phyloP scores from a whole-genome alignment of 2,113 vertebrate genomes.

The Psephotus haematonotus region DNA sequence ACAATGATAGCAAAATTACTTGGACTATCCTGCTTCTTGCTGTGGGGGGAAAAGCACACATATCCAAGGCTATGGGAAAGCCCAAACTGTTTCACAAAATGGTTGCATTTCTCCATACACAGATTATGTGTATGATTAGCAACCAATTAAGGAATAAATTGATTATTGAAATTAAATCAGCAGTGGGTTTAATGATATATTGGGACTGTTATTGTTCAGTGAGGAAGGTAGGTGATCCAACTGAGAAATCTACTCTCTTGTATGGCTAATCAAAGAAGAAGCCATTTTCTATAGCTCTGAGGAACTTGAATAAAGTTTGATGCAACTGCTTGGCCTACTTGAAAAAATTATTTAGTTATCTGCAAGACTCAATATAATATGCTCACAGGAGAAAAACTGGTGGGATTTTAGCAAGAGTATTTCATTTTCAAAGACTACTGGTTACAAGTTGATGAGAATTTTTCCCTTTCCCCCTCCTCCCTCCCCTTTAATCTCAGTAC shows the following conservation, averaged over 20 bases:
- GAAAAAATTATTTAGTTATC: not conserved
- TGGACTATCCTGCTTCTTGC: not conserved
- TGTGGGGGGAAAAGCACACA: accelerated
- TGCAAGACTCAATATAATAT: not conserved
- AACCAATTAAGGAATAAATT: not conserved
- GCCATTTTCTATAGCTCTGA: not conserved
- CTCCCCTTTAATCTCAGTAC: not conserved
- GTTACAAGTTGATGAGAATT: not conserved
- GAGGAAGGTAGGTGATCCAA: not conserved
- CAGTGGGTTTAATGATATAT: not conserved
- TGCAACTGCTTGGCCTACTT: not conserved
- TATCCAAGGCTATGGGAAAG: not conserved
- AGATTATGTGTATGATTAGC: not conserved
- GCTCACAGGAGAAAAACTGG: not conserved
- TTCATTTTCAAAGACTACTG: not conserved
- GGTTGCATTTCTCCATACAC: not conserved
- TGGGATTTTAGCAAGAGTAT: not conserved
- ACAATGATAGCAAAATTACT: not conserved
- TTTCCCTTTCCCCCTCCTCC: not conserved
- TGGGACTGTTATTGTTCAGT: not conserved
- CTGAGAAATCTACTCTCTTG: not conserved
- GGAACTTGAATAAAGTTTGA: not conserved
- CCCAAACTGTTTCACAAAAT: not conserved
- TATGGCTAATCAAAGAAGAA: not conserved
- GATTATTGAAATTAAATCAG: not conserved